Evolutionary conservation across 2,888 invertebrate species (phyloP).

Genomic region (Cecidostiba fungosa): DNA sequence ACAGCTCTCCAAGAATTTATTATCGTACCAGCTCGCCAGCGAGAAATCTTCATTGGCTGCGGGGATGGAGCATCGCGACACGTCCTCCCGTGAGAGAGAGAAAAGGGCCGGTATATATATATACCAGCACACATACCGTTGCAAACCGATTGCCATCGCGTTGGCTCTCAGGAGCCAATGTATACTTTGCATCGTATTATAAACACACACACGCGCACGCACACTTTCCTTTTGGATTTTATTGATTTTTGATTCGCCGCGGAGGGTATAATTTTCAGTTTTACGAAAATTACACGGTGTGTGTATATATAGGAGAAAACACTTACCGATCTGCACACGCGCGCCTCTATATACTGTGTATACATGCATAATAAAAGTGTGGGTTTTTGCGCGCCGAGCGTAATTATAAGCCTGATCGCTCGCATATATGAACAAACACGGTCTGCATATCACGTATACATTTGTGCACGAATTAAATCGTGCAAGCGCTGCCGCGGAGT

Average conservation of each 20-base stretch:
- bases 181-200: not conserved
- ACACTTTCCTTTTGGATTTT: not conserved
- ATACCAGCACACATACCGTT: not conserved
- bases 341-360: not conserved
- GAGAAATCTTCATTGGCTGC: not conserved
- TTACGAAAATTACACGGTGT: not conserved
- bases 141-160: not conserved
- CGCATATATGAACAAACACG: not conserved
- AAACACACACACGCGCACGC: not conserved
- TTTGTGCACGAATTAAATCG: not conserved
- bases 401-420: not conserved
- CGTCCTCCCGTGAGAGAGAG: not conserved
- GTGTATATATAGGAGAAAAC: not conserved
- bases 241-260: slow-evolving; percentile 3
- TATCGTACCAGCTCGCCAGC: not conserved
- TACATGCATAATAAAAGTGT: not conserved
- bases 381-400: not conserved
- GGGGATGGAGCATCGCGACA: not conserved
- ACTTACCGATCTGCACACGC: not conserved
- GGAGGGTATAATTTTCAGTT: not conserved
- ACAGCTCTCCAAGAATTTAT: not conserved
- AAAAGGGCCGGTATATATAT: not conserved
- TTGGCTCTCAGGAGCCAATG: not conserved
- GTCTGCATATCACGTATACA: not conserved
- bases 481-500: not conserved